Evolutionary conservation across 2,113 vertebrate genomes (phyloP).

Genomic region (Gadus macrocephalus): DNA sequence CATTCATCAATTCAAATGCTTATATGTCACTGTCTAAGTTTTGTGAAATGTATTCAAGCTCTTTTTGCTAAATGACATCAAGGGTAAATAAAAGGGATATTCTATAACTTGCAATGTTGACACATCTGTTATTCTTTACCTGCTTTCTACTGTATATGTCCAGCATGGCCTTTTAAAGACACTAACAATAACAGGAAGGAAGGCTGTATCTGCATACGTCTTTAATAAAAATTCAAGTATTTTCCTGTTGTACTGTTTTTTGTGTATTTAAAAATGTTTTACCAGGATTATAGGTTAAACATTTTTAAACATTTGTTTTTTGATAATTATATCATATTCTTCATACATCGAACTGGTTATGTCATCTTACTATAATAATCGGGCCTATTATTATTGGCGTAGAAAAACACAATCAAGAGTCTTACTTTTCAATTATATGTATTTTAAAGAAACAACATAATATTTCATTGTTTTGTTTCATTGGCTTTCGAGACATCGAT

Average conservation of each 20-base stretch:
- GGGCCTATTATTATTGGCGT: no score
- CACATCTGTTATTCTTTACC: slow-evolving; percentile 47
- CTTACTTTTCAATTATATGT: no score
- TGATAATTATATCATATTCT: no score
- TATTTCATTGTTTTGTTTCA: no score
- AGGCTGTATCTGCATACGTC: slow-evolving; percentile 9
- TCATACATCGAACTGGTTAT: no score
- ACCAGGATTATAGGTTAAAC: neutral
- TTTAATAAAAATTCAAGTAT: neutral
- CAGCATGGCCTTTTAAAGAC: slow-evolving; percentile 61
- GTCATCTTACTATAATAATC: no score
- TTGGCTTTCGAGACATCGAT: no score
- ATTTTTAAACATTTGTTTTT: no score
- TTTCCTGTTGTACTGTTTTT: neutral
- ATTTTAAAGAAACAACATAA: no score
- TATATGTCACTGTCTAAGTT: slow-evolving; percentile 28
- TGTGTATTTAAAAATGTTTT: neutral
- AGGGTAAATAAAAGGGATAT: slow-evolving; percentile 53
- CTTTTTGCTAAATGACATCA: slow-evolving; percentile 56
- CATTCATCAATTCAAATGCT: slow-evolving; percentile 16
- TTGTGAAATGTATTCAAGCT: slow-evolving; percentile 61
- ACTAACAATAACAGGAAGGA: slow-evolving; percentile 33
- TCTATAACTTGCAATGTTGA: slow-evolving; percentile 48
- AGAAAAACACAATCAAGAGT: no score
- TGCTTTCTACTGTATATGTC: slow-evolving; percentile 43